Evolutionary conservation across 2,113 vertebrate genomes (phyloP).

Genomic region (Crypturellus undulatus): DNA sequence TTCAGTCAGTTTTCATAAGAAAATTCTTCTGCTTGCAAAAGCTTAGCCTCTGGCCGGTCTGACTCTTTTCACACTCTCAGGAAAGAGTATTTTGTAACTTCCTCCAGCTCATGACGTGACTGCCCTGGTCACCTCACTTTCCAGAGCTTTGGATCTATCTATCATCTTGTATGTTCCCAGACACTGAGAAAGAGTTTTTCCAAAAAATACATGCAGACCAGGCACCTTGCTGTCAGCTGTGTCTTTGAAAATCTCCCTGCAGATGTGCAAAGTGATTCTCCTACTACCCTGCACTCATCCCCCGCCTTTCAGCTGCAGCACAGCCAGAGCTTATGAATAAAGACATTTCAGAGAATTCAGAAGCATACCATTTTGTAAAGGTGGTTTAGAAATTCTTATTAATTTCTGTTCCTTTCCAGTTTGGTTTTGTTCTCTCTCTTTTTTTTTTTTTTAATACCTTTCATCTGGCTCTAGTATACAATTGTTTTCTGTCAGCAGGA

Average conservation of each 20-base stretch:
- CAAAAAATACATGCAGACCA: accelerated
- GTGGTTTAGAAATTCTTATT: not conserved
- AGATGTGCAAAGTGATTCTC: not conserved
- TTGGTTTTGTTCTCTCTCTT: not conserved
- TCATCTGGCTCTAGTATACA: not conserved
- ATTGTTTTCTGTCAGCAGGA: not conserved
- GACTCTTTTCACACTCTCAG: not conserved
- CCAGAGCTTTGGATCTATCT: not conserved
- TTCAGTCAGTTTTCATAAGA: not conserved
- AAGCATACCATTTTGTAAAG: not conserved
- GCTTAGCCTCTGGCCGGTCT: not conserved
- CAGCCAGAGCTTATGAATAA: not conserved
- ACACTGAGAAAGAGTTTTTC: not conserved
- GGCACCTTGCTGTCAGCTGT: not conserved
- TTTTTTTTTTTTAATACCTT: not conserved
- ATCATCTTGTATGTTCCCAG: not conserved
- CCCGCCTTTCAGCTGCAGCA: not conserved
- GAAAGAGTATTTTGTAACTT: not conserved
- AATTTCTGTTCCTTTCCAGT: not conserved
- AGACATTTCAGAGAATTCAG: not conserved
- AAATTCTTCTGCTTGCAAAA: not conserved
- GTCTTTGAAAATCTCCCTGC: not conserved
- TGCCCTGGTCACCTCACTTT: not conserved
- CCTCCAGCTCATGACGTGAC: not conserved
- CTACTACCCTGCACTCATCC: not conserved